phyloP scores from a whole-genome alignment of 1,140 invertebrate genomes.

The Scaptomyza pallida region DNA sequence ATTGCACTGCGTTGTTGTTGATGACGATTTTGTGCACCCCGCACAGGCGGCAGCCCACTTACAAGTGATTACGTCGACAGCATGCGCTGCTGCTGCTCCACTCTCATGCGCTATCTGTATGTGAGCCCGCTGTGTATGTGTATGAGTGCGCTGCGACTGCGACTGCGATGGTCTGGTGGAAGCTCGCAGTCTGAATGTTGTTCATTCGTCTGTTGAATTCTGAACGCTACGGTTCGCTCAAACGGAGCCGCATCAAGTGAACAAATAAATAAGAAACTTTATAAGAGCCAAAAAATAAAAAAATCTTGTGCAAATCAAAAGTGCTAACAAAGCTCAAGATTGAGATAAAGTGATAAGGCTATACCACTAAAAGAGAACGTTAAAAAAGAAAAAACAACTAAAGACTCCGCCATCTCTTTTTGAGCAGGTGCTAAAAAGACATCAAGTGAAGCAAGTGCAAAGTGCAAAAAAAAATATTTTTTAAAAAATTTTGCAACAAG shows the following conservation, averaged over 20 bases:
- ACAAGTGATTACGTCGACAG: constrained; percentile 76
- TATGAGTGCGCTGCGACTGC: constrained; percentile 36
- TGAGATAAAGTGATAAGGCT: constrained; percentile 50
- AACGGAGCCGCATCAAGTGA: constrained; percentile 40
- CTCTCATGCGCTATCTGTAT: constrained; percentile 22
- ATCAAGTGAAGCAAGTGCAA: constrained; percentile 44
- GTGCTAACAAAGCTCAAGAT: constrained; percentile 36
- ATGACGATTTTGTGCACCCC: constrained; percentile 59
- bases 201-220: constrained; percentile 84
- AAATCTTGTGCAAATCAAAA: constrained; percentile 41
- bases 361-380: constrained; percentile 27
- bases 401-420: constrained; percentile 22
- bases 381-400: constrained; percentile 36
- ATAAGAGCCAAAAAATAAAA: constrained; percentile 21
- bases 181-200: constrained; percentile 58
- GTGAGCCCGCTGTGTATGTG: constrained; percentile 7
- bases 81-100: constrained; percentile 38
- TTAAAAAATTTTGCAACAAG: constrained; percentile 33
- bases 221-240: constrained; percentile 73
- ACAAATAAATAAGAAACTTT: constrained; percentile 39
- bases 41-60: constrained; percentile 35
- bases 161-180: constrained; percentile 65
- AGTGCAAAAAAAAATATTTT: constrained; percentile 30
- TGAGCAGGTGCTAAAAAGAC: constrained; percentile 21
- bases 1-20: constrained; percentile 67